Base-by-base conservation (phyloP, 2,797 vertebrate species). In the Hylomyscus alleni region DNA sequence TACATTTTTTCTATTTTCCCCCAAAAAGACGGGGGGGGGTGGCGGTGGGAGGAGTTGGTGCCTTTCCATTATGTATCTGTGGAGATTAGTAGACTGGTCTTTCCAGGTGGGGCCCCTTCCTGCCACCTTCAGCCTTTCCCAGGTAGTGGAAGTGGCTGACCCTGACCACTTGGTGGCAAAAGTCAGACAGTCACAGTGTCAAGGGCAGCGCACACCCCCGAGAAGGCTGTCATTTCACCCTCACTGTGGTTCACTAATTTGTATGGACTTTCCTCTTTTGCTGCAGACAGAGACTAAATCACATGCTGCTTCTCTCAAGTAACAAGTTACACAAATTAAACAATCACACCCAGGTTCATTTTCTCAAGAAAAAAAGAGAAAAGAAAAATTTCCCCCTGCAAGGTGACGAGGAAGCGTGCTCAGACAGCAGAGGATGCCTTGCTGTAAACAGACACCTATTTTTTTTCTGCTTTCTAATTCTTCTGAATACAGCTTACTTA, bases 91-190 rank as follows among this genome's bases (percentile, higher is more conserved):
- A 80, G 52, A 8, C 69, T 75, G 97, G 97, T 97, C 97, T 94
- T 87, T 89, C 78, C 19, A 92, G 65, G 56, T 19, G 24, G 13
- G 31, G 37, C 92, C 67, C 20, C 80, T 96, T 58, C 81, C 81
- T 90, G 54, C 50, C 12, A 54, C 83, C 93, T 97, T 96, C 87
- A 83, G 92, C 97, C 95, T 89, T 97, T 98, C 98, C 97, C 98
- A 99, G 98, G 98, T 98, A 98, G 94, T 98, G 98, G 98, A 99
- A 99, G 99, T 98, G 98, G 99, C 99, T 99, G 99, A 99, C 98
- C 94, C 40, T 96, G 94, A 98, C 98, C 93, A 97, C 98, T 98
- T 98, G 98, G 98, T 97, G 97, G 98, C 98, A 97, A 94, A 86
- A 97, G 98, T 97, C 97, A 97, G 98, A 98, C 97, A 99, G 98